phyloP scores from a whole-genome alignment of 2,888 invertebrate species.

The Timema podura region DNA sequence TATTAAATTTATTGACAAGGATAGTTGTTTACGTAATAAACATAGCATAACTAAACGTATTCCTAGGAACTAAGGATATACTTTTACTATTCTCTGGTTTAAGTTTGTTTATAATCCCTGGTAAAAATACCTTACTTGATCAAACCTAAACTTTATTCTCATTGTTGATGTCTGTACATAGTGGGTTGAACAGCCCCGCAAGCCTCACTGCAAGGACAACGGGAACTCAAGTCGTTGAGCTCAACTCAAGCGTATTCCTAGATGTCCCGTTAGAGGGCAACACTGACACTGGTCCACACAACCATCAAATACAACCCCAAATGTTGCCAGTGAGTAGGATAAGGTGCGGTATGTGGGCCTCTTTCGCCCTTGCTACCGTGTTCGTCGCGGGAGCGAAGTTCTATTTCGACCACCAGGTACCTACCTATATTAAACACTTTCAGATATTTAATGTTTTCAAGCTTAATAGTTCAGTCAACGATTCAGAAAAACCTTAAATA shows the following conservation, averaged over 20 bases:
- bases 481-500: no score
- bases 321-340: constrained; percentile 54
- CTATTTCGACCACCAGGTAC: constrained; percentile 64
- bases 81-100: no score
- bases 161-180: background rate
- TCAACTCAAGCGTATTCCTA: constrained; percentile 49
- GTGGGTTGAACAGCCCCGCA: constrained; percentile 18
- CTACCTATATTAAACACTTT: constrained; percentile 35
- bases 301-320: constrained; percentile 42
- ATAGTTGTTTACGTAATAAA: no score
- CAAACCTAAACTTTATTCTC: background rate
- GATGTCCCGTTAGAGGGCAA: constrained; percentile 39
- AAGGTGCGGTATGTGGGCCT: constrained; percentile 68
- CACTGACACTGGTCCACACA: constrained; percentile 20
- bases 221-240: constrained; percentile 40
- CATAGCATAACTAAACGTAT: no score
- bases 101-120: no score
- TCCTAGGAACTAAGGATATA: no score
- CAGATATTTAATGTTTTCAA: background rate
- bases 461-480: background rate
- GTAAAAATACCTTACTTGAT: no score
- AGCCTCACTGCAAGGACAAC: constrained; percentile 16
- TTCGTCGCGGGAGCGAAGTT: constrained; percentile 69
- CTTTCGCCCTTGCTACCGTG: constrained; percentile 63
- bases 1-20: no score